Evolutionary conservation across 1,140 invertebrate species (phyloP), one percentile per base, ranked within the genome.

Genomic region (Trichonephila clavipes): DNA sequence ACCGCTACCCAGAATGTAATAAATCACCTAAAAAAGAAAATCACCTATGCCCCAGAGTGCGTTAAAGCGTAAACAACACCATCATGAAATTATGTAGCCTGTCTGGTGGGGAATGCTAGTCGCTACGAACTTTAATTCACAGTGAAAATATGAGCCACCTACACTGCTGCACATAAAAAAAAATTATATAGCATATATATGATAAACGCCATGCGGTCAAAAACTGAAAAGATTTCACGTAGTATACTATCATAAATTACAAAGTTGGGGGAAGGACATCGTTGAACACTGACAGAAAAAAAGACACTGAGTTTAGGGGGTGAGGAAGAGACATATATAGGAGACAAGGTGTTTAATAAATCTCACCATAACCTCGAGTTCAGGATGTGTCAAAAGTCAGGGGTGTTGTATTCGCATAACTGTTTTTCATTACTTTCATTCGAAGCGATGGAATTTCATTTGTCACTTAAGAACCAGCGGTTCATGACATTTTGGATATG

Each of bases 181-280:
- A 10, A 59, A n/a, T 21, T 58, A 59, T 58, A 85, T 85, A 82
- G 40, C 34, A 10, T 51, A 34, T 40, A 51, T 10, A 51, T 5
- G 51, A 51, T 7, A 51, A 51, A 64, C 62, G 62, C 18, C 62
- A 16, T 77, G 28, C 69, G 28, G 3, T 6, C 28, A 64, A 62
- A 69, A 88, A 88, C 62, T 28, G 28, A 90, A 90, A 81, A 72
- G 19, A 59, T 40, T 16, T 77, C 88, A 81, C 69, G 88, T 90
- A 59, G 51, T 34, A n/a, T n/a, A 90, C 24, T 10, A 59, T 61
- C n/a, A 90, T 90, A 90, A 90, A 90, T 90, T 58, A 77, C 44
- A 77, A 61, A 34, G 69, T 34, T 34, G 10, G n/a, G 44, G 59
- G 28, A 12, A 69, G 12, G 59, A 90, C 66, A 81, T 10, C 18